Conservation (phyloP, 2,797 vertebrate genomes). For the Danio albolineatus region DNA sequence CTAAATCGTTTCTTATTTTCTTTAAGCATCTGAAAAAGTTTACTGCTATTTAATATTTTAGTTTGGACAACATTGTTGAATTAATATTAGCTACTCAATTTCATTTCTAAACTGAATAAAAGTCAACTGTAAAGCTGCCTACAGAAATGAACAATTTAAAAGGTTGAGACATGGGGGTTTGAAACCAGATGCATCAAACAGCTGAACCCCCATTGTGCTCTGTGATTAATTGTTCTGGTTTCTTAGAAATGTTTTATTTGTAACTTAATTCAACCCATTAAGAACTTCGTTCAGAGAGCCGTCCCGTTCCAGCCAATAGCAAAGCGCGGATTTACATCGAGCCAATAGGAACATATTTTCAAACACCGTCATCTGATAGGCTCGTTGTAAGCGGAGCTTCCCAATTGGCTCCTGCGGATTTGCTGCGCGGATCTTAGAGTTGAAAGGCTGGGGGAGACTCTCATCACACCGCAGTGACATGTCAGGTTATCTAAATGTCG, state of each 20-base stretch:
- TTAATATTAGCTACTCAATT: background rate
- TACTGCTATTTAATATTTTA: background rate
- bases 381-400: background rate
- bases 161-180: background rate
- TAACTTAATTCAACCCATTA: conserved; percentile 53
- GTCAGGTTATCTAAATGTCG: conserved; percentile 41
- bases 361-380: background rate
- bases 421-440: conserved; percentile 56
- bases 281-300: conserved; percentile 9
- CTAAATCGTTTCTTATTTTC: background rate
- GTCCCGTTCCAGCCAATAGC: conserved; percentile 64
- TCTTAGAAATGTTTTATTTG: conserved; percentile 60
- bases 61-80: background rate
- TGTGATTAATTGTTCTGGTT: conserved; percentile 45
- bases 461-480: conserved; percentile 54
- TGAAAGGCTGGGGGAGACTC: conserved; percentile 54
- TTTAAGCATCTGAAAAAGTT: background rate
- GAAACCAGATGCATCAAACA: conserved; percentile 5
- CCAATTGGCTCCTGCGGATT: conserved; percentile 23
- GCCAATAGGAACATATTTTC: conserved; percentile 70
- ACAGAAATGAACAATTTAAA: background rate
- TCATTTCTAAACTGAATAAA: background rate
- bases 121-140: background rate
- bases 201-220: conserved; percentile 11
- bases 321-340: background rate